These are phyloP conservation scores for Synergus gifuensis DNA, from an alignment of 2,888 invertebrate genomes.

Conservation along the genomic window DNA sequence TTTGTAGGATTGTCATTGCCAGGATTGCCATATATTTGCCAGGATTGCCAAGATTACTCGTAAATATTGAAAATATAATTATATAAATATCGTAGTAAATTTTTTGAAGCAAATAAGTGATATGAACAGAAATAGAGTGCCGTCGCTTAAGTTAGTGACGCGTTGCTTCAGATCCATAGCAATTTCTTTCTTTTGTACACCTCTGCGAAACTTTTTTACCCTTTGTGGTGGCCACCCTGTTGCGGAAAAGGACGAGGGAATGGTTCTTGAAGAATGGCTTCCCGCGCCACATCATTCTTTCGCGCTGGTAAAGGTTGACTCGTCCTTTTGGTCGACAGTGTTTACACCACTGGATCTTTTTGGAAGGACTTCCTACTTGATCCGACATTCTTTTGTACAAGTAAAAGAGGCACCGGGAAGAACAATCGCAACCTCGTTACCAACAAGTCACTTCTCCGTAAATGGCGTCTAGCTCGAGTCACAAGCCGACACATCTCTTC, in stretches of 20 bases:
- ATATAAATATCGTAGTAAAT: neutral
- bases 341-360: constrained; percentile 72
- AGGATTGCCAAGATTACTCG: too few species aligned
- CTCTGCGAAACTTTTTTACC: constrained; percentile 60
- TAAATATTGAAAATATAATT: too few species aligned
- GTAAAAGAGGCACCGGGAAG: constrained; percentile 58
- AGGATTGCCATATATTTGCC: too few species aligned
- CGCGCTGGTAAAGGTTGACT: constrained; percentile 64
- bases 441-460: constrained; percentile 57
- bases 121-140: constrained; percentile 6
- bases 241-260: constrained; percentile 51
- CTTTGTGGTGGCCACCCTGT: constrained; percentile 54
- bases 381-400: constrained; percentile 57
- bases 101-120: neutral
- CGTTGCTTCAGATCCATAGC: neutral
- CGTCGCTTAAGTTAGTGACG: neutral
- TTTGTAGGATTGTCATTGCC: too few species aligned
- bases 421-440: constrained; percentile 69
- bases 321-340: constrained; percentile 69
- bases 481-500: neutral
- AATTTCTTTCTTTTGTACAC: constrained; percentile 16
- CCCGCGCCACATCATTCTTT: constrained; percentile 72
- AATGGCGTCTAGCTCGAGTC: constrained; percentile 5
- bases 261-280: constrained; percentile 71
- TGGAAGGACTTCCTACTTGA: constrained; percentile 65